These are phyloP conservation scores for Drusus annulatus DNA, from an alignment of 1,140 invertebrate species.

Conservation along the genomic window DNA sequence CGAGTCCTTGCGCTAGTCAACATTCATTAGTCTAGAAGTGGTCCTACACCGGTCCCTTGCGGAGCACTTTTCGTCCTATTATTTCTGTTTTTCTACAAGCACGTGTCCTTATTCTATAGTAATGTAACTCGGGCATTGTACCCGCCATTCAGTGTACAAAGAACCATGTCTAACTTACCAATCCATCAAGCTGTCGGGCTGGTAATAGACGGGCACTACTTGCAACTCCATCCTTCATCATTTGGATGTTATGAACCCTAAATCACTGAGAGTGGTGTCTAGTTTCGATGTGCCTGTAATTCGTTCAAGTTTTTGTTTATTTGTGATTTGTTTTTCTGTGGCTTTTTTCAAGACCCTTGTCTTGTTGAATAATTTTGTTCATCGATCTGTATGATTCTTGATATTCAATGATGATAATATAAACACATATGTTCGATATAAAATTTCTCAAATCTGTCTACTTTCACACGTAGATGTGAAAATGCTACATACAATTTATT, in stretches of 20 bases:
- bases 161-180: neutral
- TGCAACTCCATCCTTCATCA: neutral
- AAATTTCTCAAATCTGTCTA: too few species aligned
- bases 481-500: too few species aligned
- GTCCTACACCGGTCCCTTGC: neutral
- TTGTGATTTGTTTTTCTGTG: neutral
- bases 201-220: neutral
- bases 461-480: too few species aligned
- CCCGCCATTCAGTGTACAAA: neutral
- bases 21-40: neutral
- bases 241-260: conserved; percentile 26
- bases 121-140: neutral
- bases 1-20: neutral
- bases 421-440: too few species aligned
- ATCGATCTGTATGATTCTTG: too few species aligned
- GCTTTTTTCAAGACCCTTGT: neutral
- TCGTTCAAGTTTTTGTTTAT: neutral
- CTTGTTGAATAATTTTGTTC: too few species aligned
- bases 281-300: neutral
- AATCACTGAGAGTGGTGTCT: conserved; percentile 25
- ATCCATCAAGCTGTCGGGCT: conserved; percentile 34
- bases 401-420: too few species aligned
- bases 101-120: conserved; percentile 9
- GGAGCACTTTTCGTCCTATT: conserved; percentile 1
- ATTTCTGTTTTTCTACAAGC: conserved; percentile 1